Evolutionary conservation across 2,888 invertebrate genomes (phyloP), one percentile per base, ranked within the genome.

Genomic region (Tenthredo livida): DNA sequence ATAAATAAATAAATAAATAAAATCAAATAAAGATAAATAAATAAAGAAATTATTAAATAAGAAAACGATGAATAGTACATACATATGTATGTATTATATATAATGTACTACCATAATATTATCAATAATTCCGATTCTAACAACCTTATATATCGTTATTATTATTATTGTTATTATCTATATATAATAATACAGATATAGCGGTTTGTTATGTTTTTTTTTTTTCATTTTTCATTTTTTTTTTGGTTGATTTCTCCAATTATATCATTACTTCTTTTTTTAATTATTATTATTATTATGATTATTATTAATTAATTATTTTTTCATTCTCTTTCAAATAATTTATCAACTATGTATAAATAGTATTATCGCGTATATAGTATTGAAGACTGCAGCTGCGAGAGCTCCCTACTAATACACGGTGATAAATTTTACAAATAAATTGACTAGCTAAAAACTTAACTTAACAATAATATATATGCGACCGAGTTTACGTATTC

Each of bases 371-470:
- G 12, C 9, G 25, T 85, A 86, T 85, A 86, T 3, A 3, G 4
- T 87, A 88, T 86, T 86, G 86, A 73, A 85, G 85, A 87, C 29
- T 29, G 29, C 29, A 29, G n/a, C 86, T 85, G 87, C 87, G 86
- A 86, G 85, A 87, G 87, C 87, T n/a, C n/a, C 87, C 85, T 85
- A 86, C 75, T 75, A 87, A 88, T 85, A 85, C 87, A 77, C 37
- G 25, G 70, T 37, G 70, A 37, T 29, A 70, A 37, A 89, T 89
- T 89, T 88, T 90, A 89, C 88, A 89, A 89, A 77, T 50, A 86
- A 90, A 90, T 87, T 89, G 67, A 87, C 91, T 91, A 91, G 88
- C 89, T 89, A 89, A 87, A 90, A 91, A 91, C 92, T 88, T 91
- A 91, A 92, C 91, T 92, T 91, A 92, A 92, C 91, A 92, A 92